A percentile compares a stretch with the other conserved stretches of the same genome.
These are phyloP conservation scores for Bergia puertoricense DNA, from an alignment of 92 coral and sea anemone species.

Conservation along the genomic window DNA sequence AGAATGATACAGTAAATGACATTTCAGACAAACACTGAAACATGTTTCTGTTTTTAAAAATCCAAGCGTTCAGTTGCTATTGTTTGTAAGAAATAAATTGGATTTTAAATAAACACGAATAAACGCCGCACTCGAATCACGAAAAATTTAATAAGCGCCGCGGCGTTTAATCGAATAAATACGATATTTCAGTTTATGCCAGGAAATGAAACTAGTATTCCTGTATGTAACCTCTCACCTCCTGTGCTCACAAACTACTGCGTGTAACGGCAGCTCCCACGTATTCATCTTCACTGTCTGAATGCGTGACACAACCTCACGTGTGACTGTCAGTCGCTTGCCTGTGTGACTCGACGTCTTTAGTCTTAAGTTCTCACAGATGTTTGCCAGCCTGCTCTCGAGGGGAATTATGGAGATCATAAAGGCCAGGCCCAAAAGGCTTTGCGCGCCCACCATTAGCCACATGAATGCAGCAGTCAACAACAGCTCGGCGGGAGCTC, in stretches of 20 bases:
- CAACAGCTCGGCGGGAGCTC: slow-evolving; percentile 28
- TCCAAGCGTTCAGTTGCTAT: no score
- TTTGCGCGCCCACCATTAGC: slow-evolving; percentile 32
- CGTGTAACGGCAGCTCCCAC: slow-evolving; percentile 25
- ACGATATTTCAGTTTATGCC: no score
- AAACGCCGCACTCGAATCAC: no score
- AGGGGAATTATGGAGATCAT: slow-evolving; percentile 42
- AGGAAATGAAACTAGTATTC: not conserved
- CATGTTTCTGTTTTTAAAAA: no score
- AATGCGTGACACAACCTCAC: slow-evolving; percentile 39
- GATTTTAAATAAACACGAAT: no score
- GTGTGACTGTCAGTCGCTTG: slow-evolving; percentile 32
- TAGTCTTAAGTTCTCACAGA: slow-evolving; percentile 23
- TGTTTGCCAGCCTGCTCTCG: slow-evolving; percentile 44
- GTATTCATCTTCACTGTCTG: slow-evolving; percentile 34
- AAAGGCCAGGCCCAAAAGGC: slow-evolving; percentile 35
- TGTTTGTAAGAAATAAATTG: no score
- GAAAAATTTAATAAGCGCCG: no score
- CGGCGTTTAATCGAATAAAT: no score
- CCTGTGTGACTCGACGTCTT: slow-evolving; percentile 24
- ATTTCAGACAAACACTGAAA: no score
- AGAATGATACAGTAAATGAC: no score
- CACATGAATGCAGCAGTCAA: slow-evolving; percentile 27
- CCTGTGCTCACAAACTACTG: slow-evolving; percentile 6
- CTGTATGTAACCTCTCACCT: not conserved